Evolutionary conservation across 1,140 invertebrate species (phyloP), one percentile per base, ranked within the genome.

Genomic region (Camponotus pennsylvanicus): DNA sequence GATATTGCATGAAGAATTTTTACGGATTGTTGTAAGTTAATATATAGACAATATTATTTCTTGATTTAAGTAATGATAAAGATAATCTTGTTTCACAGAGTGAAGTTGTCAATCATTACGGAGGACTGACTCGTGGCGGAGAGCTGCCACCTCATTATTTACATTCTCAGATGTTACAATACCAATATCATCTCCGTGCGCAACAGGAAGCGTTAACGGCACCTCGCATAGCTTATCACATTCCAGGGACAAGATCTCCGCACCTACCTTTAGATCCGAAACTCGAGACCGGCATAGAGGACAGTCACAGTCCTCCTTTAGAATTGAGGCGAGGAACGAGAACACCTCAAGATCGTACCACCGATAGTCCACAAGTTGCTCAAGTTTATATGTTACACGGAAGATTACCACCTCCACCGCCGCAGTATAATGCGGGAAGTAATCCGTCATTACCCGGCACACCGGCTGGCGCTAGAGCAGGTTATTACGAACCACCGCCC

Each of bases 341-440:
- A 91, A 97, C 97, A 42, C 96, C 97, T 6, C 97, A 97, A 88
- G 97, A 98, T 93, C 95, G 97, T 77, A 96, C 96, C 32, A 97
- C 97, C 84, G 97, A 97, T 91, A 97, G 97, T 70, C 97, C 97
- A 2, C 96, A 97, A 94, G 96, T 97, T 34, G 97, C 96, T 2
- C 97, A 97, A 92, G 96, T 97, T 2, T 97, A 97, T 91, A 95
- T 96, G 92, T 92, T 96, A 85, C 95, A 95, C 79, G 92, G 92
- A 5, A 95, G 95, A 9, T 94, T 96, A 86, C 95, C 95, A 83
- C 93, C 94, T 5, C 95, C 90, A 15, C 92, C 92, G 5, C 94
- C 90, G 80, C 96, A 94, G 27, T 95, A 95, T 55, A 94, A 92
- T 27, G 57, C 93, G 0, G 92, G 86, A 37, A 89, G 85, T 21